These are phyloP conservation scores for Anguilla pacifica DNA, from an alignment of 2,797 vertebrate species.

Conservation along the genomic window DNA sequence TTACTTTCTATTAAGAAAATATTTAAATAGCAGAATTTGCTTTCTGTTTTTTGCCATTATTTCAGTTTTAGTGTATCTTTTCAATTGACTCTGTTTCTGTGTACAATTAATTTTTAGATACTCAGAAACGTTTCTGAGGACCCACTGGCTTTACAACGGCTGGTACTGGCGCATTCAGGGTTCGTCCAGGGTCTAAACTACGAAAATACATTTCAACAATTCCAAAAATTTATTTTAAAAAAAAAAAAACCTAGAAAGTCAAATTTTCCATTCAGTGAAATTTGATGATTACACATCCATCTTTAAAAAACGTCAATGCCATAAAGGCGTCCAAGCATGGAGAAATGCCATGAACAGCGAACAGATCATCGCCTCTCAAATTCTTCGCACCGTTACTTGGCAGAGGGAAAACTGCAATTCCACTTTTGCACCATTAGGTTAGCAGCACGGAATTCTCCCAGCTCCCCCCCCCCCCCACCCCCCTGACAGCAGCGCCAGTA, in stretches of 20 bases:
- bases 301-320: neutral
- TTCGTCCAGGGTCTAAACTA: too few relatives aligned
- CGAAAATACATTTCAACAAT: too few relatives aligned
- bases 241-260: neutral
- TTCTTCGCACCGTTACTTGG: neutral
- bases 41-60: neutral
- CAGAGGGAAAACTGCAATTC: neutral
- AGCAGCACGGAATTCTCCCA: slow-evolving; percentile 14
- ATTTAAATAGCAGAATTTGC: neutral
- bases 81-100: neutral
- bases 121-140: too few relatives aligned
- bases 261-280: neutral
- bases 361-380: neutral
- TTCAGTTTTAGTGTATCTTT: neutral
- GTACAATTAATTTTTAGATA: too few relatives aligned
- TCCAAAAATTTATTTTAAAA: too few relatives aligned
- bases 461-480: neutral
- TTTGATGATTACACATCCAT: neutral
- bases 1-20: neutral
- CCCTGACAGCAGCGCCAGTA: neutral
- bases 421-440: slow-evolving; percentile 31
- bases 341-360: neutral
- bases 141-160: too few relatives aligned
- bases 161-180: too few relatives aligned
- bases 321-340: neutral